Conservation (phyloP, 2,797 vertebrate genomes). For the Tinamus major region DNA sequence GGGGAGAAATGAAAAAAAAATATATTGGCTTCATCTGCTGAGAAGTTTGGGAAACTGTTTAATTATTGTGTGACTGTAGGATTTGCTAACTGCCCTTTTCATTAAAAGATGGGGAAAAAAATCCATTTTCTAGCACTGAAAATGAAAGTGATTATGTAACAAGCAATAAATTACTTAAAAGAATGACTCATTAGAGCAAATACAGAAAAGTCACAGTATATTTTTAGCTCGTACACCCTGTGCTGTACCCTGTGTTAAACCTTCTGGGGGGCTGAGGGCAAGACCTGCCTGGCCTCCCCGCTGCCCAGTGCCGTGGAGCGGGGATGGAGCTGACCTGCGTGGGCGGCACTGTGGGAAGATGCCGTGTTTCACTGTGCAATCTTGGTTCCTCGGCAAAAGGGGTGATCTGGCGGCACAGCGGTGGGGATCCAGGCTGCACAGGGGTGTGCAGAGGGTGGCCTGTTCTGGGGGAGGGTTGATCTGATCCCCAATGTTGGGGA, state of each 20-base stretch:
- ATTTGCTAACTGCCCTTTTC: neutral
- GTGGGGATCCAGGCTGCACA: neutral
- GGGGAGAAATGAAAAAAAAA: neutral
- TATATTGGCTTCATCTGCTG: neutral
- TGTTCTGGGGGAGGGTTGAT: neutral
- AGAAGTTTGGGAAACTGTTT: neutral
- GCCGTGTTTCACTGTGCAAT: neutral
- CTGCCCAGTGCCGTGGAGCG: neutral
- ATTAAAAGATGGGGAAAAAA: neutral
- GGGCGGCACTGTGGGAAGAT: neutral
- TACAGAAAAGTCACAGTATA: constrained; percentile 55
- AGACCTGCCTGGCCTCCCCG: constrained; percentile 43
- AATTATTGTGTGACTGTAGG: neutral
- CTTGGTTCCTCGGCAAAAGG: neutral
- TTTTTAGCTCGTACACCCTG: constrained; percentile 73
- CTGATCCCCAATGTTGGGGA: no score
- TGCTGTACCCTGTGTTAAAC: neutral
- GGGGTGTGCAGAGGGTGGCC: no score
- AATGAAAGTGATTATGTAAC: constrained; percentile 83
- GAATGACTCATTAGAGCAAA: constrained; percentile 80
- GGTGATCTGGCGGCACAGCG: no score
- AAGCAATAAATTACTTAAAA: constrained; percentile 80
- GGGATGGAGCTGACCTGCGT: neutral
- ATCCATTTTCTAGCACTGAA: constrained; percentile 59
- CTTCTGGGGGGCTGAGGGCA: neutral